Percentiles rank a stretch among this genome's conserved stretches.
Conservation (phyloP, 1,140 invertebrate species). For the Solen grandis region DNA sequence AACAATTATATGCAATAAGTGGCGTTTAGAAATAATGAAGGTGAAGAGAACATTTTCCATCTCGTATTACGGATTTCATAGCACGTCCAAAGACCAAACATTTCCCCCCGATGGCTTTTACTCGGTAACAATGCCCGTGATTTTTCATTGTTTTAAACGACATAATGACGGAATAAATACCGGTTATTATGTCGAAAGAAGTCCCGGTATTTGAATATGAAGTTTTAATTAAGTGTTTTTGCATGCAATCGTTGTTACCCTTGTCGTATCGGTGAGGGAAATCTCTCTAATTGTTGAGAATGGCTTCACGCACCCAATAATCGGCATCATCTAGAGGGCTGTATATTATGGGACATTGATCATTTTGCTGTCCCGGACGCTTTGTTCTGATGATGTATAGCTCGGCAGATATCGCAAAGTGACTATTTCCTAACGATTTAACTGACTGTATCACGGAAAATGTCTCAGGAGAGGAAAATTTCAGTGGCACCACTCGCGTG, state of each 20-base stretch:
- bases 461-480: too few species aligned
- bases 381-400: neutral
- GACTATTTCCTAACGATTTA: neutral
- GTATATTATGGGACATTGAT: neutral
- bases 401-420: neutral
- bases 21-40: neutral
- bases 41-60: neutral
- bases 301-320: neutral
- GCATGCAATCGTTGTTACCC: neutral
- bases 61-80: neutral
- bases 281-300: neutral
- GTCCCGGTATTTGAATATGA: slow-evolving; percentile 16
- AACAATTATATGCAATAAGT: neutral
- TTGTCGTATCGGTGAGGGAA: neutral
- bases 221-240: slow-evolving; percentile 37
- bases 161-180: slow-evolving; percentile 34
- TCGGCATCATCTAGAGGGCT: neutral
- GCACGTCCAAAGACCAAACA: neutral
- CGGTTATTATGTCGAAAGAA: slow-evolving; percentile 24
- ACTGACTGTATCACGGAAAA: neutral
- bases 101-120: neutral
- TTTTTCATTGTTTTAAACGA: slow-evolving; percentile 53
- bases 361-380: too few species aligned
- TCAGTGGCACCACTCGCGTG: too few species aligned
- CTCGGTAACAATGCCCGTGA: neutral